Percentiles rank a stretch among this genome's conserved stretches.
Conservation (phyloP, 2,113 vertebrate species). For the Actenoides hombroni region DNA sequence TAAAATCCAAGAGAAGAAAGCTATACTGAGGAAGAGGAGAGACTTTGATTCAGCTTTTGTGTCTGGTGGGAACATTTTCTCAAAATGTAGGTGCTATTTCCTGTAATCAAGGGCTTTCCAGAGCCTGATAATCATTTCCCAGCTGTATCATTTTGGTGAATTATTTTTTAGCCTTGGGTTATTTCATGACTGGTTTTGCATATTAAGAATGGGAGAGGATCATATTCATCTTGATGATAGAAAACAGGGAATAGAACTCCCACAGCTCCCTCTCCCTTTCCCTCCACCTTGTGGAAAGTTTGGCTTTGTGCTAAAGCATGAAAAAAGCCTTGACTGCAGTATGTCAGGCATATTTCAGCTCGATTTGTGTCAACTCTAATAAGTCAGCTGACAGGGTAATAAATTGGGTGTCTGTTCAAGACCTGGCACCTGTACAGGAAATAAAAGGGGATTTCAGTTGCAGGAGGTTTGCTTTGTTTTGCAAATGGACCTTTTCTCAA, state of each 20-base stretch:
- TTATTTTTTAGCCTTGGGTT: constrained; percentile 71
- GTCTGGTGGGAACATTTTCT: constrained; percentile 70
- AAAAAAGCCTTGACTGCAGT: constrained; percentile 59
- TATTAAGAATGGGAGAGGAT: constrained; percentile 63
- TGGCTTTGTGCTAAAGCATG: constrained; percentile 66
- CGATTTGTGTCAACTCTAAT: constrained; percentile 78
- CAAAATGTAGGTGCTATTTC: constrained; percentile 74
- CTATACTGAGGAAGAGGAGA: constrained; percentile 38
- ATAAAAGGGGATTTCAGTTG: constrained; percentile 73
- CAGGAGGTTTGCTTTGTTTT: constrained; percentile 70
- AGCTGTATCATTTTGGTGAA: constrained; percentile 64
- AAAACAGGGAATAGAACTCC: constrained; percentile 71
- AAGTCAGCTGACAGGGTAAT: constrained; percentile 77
- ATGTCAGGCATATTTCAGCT: constrained; percentile 74
- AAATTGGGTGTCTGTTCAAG: constrained; percentile 76
- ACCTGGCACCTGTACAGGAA: constrained; percentile 79
- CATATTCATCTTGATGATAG: constrained; percentile 70
- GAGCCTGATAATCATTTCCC: constrained; percentile 68
- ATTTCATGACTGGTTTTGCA: constrained; percentile 62
- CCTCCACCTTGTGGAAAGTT: constrained; percentile 63
- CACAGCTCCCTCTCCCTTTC: constrained; percentile 50
- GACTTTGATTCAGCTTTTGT: constrained; percentile 44
- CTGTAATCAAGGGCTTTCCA: constrained; percentile 72
- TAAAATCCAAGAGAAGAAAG: constrained; percentile 42
- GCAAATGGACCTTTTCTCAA: constrained; percentile 58